These are phyloP conservation scores for Pocillopora verrucosa DNA, from an alignment of 64 coral and sea anemone genomes.

Conservation along the genomic window DNA sequence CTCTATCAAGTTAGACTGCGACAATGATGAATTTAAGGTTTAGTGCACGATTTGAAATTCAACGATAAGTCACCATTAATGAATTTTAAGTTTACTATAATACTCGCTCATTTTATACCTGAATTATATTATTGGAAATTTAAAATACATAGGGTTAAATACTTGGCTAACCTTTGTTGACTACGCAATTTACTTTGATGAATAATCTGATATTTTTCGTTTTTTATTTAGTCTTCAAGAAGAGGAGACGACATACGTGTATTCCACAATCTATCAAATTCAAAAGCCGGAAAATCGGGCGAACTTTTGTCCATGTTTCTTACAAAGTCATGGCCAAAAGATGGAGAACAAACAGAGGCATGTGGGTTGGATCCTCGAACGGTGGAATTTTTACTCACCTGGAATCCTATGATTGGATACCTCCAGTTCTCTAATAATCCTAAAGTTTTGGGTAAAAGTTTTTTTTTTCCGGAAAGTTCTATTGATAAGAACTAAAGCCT, in stretches of 20 bases:
- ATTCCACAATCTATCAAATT: neutral
- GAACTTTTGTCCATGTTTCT: constrained; percentile 24
- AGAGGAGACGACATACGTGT: neutral
- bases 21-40: no score
- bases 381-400: constrained; percentile 27
- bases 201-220: neutral
- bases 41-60: no score
- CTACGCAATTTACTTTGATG: no score
- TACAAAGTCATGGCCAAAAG: constrained; percentile 13
- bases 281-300: neutral
- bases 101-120: no score
- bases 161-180: no score
- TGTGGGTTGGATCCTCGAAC: neutral
- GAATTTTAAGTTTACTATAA: no score
- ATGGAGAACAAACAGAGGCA: no score
- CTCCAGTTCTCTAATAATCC: neutral
- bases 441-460: neutral
- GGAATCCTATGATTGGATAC: constrained; percentile 35
- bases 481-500: no score
- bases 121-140: no score
- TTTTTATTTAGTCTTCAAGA: neutral
- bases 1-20: no score
- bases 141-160: no score
- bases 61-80: no score
- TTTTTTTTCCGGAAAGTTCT: neutral